Conservation (phyloP, 1,140 invertebrate species). For the Harlomillsia oculata region DNA sequence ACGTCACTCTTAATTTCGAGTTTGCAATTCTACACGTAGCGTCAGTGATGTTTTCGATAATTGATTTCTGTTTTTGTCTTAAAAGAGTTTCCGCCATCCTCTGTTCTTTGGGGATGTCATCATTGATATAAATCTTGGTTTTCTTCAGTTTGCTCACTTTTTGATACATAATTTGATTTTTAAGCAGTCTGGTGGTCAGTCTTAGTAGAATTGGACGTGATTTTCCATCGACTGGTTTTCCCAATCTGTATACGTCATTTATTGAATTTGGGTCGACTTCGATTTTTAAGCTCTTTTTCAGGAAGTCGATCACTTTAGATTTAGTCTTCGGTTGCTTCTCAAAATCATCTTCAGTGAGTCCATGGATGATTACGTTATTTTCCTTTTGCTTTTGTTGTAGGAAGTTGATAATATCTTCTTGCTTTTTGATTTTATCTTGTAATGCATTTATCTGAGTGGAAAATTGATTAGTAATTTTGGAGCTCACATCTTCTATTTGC, state of each 20-base stretch:
- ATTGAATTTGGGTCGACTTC: too few relatives aligned
- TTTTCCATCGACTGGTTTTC: not conserved
- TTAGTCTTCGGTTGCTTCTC: not conserved
- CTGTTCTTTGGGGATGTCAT: not conserved
- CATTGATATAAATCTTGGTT: slow-evolving; percentile 8
- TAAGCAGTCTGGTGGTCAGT: not conserved
- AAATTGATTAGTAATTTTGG: too few relatives aligned
- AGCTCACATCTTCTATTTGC: too few relatives aligned
- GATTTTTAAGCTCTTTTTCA: not conserved
- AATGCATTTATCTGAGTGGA: too few relatives aligned
- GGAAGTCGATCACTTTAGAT: not conserved
- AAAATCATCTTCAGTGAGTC: not conserved
- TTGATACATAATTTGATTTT: not conserved
- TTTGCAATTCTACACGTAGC: too few relatives aligned
- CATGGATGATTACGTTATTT: not conserved
- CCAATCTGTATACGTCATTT: not conserved
- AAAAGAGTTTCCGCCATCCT: not conserved
- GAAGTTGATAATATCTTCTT: not conserved
- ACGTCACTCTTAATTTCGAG: not conserved
- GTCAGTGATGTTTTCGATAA: not conserved
- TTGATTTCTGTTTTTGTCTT: not conserved
- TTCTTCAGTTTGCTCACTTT: not conserved
- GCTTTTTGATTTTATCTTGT: too few relatives aligned
- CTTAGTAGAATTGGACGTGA: not conserved
- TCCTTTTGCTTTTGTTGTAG: not conserved